Percentiles rank a stretch among this genome's conserved stretches.
Conservation (phyloP, 1,140 invertebrate genomes). For the Drosophila repleta region DNA sequence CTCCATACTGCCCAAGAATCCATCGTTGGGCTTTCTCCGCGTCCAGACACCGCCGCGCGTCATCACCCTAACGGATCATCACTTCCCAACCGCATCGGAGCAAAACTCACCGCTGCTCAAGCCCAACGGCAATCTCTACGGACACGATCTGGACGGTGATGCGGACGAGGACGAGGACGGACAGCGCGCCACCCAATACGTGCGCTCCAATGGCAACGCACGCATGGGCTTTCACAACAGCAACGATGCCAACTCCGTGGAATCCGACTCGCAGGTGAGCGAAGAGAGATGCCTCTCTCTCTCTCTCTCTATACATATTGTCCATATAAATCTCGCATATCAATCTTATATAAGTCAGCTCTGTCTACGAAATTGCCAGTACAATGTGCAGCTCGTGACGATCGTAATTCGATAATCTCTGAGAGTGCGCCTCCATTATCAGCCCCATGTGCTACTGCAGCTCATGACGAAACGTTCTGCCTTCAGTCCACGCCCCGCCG, state of each 20-base stretch:
- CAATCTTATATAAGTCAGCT: too few species aligned
- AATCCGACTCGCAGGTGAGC: constrained; percentile 79
- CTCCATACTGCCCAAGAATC: constrained; percentile 89
- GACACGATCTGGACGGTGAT: constrained; percentile 50
- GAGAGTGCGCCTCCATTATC: constrained; percentile 20
- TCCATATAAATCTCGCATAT: too few species aligned
- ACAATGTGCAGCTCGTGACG: too few species aligned
- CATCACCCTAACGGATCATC: constrained; percentile 92
- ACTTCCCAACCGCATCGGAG: constrained; percentile 90
- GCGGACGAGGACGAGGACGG: constrained; percentile 64
- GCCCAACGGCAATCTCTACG: constrained; percentile 50
- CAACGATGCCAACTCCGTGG: constrained; percentile 74
- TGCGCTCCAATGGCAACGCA: constrained; percentile 65
- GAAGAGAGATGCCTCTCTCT: neutral
- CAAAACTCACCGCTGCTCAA: constrained; percentile 78
- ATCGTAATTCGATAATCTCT: constrained; percentile 13
- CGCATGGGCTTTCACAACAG: constrained; percentile 76
- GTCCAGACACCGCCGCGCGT: constrained; percentile 92
- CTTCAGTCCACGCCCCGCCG: neutral
- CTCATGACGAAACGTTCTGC: constrained; percentile 47
- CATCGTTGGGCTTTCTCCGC: constrained; percentile 87
- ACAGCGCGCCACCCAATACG: constrained; percentile 67
- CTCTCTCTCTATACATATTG: neutral
- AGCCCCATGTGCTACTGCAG: constrained; percentile 19
- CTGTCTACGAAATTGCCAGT: neutral